Percentiles rank a stretch among this genome's conserved stretches.
Evolutionary conservation across 35 echinoderm and acorn worm genomes (phyloP).

Genomic region (Apostichopus parvimensis): DNA sequence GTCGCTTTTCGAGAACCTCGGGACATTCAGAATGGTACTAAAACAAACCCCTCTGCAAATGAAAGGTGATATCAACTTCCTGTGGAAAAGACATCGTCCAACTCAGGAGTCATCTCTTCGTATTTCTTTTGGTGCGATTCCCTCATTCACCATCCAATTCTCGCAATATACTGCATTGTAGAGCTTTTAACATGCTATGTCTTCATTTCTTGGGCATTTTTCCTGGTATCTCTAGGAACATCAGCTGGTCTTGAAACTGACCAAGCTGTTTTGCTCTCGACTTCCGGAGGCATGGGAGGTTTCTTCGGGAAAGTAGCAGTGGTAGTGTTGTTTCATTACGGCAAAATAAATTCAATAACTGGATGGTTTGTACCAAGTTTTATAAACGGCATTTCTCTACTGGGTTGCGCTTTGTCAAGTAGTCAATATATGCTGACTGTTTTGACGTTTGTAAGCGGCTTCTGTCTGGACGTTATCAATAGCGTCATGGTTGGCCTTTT

Average conservation of each 20-base stretch:
- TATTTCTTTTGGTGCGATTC: too few relatives aligned
- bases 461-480: background rate
- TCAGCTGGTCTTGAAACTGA: background rate
- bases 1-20: background rate
- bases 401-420: background rate
- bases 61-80: too few relatives aligned
- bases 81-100: too few relatives aligned
- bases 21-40: too few relatives aligned
- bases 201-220: constrained; percentile 4
- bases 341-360: background rate
- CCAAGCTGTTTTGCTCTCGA: background rate
- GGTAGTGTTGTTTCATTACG: background rate
- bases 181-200: background rate
- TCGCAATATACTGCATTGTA: background rate
- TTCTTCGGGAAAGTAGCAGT: background rate
- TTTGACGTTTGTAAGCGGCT: background rate
- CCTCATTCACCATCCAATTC: too few relatives aligned
- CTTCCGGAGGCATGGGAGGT: background rate
- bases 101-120: too few relatives aligned
- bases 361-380: background rate
- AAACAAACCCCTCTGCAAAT: too few relatives aligned
- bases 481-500: background rate
- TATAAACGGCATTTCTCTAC: background rate
- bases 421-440: background rate
- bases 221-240: constrained; percentile 14